These are phyloP conservation scores for Prenolepis imparis DNA, from an alignment of 2,888 invertebrate genomes.

Conservation along the genomic window DNA sequence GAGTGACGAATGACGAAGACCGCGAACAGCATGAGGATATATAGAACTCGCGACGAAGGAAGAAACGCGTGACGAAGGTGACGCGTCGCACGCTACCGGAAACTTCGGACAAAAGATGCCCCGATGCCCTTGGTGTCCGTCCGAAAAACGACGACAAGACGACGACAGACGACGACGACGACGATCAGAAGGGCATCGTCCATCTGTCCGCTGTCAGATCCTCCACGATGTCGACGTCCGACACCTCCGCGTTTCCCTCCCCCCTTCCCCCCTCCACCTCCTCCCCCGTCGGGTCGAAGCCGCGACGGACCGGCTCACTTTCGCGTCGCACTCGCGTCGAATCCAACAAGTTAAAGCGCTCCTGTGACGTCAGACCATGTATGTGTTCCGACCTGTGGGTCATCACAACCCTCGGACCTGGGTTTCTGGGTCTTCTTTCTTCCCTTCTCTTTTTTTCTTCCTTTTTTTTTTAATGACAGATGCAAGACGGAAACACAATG, in stretches of 20 bases:
- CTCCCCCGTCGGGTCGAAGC: constrained; percentile 18
- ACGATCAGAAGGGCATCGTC: not conserved
- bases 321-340: constrained; percentile 56
- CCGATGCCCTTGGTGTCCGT: not conserved
- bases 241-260: constrained; percentile 39
- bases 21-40: constrained; percentile 15
- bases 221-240: constrained; percentile 7
- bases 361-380: constrained; percentile 50
- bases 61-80: constrained; percentile 44
- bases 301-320: constrained; percentile 53
- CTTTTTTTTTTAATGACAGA: not conserved
- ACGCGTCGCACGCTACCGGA: constrained; percentile 45
- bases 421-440: not conserved
- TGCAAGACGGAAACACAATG: not conserved
- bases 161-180: no score
- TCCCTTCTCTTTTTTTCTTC: not conserved
- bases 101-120: not conserved
- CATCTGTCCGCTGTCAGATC: not conserved
- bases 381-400: constrained; percentile 48
- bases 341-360: constrained; percentile 58
- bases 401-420: constrained; percentile 43
- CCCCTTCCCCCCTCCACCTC: no score
- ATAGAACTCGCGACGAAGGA: constrained; percentile 3
- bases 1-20: constrained; percentile 26
- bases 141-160: constrained; percentile 5